phyloP scores from a whole-genome alignment of 64 coral and sea anemone species.

The Hydrozoanthus tunicans region DNA sequence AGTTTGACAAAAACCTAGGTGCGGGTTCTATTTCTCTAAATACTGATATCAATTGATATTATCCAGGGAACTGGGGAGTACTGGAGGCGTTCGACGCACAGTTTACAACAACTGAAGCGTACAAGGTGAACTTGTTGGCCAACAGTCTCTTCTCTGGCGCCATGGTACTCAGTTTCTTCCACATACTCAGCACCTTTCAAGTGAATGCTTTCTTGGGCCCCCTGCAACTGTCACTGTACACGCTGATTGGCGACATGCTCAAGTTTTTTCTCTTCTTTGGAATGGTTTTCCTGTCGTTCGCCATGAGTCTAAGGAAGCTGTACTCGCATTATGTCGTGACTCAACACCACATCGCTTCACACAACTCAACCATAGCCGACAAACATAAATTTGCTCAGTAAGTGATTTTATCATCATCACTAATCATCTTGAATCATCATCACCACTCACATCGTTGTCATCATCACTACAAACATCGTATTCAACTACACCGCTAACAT shows the following conservation, averaged over 20 bases:
- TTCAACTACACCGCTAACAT: background rate
- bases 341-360: conserved; percentile 43
- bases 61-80: conserved; percentile 64
- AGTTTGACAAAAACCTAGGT: too few relatives aligned
- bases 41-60: too few relatives aligned
- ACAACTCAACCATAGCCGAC: conserved; percentile 10
- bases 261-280: conserved; percentile 83
- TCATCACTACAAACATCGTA: background rate
- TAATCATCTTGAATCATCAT: background rate
- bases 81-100: conserved; percentile 37
- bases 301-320: conserved; percentile 72
- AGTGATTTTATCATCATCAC: background rate
- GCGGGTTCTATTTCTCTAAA: too few relatives aligned
- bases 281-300: conserved; percentile 72
- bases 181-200: conserved; percentile 70
- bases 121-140: conserved; percentile 54
- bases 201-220: conserved; percentile 73
- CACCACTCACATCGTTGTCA: background rate
- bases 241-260: conserved; percentile 66
- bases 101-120: conserved; percentile 21
- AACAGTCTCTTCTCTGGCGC: conserved; percentile 70
- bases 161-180: conserved; percentile 83
- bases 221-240: conserved; percentile 77
- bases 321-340: conserved; percentile 80
- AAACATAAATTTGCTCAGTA: conserved; percentile 57